Evolutionary conservation across 2,113 vertebrate species (phyloP).

Genomic region (Turnix velox): DNA sequence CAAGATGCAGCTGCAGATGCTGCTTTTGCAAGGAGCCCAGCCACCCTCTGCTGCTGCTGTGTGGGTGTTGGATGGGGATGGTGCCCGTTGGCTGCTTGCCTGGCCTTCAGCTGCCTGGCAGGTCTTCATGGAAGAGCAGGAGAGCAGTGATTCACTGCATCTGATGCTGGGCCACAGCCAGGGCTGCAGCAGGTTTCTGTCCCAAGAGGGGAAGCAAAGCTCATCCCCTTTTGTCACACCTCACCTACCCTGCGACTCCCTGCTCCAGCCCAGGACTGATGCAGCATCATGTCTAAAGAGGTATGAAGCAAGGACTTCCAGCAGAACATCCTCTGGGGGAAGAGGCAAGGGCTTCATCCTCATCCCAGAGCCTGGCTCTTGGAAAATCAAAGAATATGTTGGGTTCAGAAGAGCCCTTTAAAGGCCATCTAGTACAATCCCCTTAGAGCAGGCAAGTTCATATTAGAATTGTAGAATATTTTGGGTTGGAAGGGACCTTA

Average conservation of each 20-base stretch:
- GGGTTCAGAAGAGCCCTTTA: not conserved
- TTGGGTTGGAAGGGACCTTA: not conserved
- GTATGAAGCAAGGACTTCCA: not conserved
- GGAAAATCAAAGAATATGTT: not conserved
- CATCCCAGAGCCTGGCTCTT: rapidly evolving
- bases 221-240: not conserved
- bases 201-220: not conserved
- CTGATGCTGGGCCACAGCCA: rapidly evolving
- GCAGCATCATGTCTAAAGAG: rapidly evolving
- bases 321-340: not conserved
- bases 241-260: rapidly evolving
- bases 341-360: not conserved
- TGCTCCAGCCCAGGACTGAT: not conserved
- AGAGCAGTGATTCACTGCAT: not conserved
- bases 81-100: not conserved
- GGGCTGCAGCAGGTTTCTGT: not conserved
- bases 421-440: not conserved
- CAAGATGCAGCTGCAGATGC: not conserved
- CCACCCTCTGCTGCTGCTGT: not conserved
- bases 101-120: not conserved
- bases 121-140: not conserved
- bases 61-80: not conserved
- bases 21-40: not conserved
- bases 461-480: not conserved
- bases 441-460: too few species aligned